Percentiles rank a stretch among this genome's conserved stretches.
phyloP scores from a whole-genome alignment of 2,113 vertebrate genomes.

The Isurus oxyrinchus region DNA sequence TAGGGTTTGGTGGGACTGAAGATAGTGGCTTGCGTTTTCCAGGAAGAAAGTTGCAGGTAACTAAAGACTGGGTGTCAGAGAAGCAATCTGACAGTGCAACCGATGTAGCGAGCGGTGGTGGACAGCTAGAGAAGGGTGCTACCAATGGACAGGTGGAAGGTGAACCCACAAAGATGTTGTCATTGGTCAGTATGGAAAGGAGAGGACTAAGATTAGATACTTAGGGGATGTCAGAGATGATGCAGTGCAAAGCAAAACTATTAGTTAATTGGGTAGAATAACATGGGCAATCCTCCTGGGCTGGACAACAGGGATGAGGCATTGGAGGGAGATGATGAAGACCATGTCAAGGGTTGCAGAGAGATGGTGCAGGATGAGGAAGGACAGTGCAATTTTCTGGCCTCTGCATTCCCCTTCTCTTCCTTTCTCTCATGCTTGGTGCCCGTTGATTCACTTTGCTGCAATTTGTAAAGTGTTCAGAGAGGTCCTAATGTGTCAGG shows the following conservation, averaged over 20 bases:
- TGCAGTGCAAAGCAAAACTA: not conserved
- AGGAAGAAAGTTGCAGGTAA: too few species aligned
- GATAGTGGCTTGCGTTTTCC: too few species aligned
- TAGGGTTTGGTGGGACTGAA: too few species aligned
- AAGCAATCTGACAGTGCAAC: too few species aligned
- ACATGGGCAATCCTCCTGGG: not conserved
- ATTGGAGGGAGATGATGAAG: not conserved
- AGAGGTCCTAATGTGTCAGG: not conserved
- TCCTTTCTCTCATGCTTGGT: not conserved
- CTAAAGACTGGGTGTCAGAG: too few species aligned
- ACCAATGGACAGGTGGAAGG: too few species aligned
- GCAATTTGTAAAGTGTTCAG: not conserved
- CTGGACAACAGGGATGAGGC: not conserved
- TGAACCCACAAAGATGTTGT: too few species aligned
- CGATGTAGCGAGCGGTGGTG: too few species aligned
- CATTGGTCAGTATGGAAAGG: too few species aligned
- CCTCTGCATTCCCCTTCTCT: not conserved
- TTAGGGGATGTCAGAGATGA: not conserved
- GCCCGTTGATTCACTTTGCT: not conserved
- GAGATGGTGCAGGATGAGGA: not conserved
- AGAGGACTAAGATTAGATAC: too few species aligned
- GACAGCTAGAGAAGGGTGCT: too few species aligned
- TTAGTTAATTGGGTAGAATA: not conserved
- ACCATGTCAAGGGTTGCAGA: not conserved
- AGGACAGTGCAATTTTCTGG: not conserved